Percentiles rank a stretch among this genome's conserved stretches.
Evolutionary conservation across 2,797 vertebrate species (phyloP).

Genomic region (Odontamblyopus rebecca): DNA sequence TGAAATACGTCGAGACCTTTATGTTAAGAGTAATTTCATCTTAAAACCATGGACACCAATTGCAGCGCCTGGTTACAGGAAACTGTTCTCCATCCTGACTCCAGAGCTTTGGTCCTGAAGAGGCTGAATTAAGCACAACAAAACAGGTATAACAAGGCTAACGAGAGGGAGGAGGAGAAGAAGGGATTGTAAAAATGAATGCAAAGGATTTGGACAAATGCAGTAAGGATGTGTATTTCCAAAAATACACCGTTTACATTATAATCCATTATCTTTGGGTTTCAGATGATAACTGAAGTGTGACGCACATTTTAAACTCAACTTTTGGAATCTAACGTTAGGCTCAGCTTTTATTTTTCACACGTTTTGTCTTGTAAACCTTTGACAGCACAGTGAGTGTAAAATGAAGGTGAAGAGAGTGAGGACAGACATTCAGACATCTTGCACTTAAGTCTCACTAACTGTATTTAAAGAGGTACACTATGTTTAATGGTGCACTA

Average conservation of each 20-base stretch:
- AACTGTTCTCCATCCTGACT: neutral
- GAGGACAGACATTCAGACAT: too few relatives aligned
- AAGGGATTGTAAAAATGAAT: neutral
- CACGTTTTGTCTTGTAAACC: too few relatives aligned
- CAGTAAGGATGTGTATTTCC: neutral
- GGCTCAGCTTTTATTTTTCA: too few relatives aligned
- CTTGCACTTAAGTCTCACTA: too few relatives aligned
- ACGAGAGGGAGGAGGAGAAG: neutral
- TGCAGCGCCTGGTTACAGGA: constrained; percentile 16
- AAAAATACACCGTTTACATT: neutral
- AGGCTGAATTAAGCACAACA: constrained; percentile 11
- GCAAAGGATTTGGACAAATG: neutral
- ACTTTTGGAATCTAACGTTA: too few relatives aligned
- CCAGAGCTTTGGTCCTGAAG: constrained; percentile 10
- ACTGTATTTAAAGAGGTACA: too few relatives aligned
- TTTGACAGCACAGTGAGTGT: too few relatives aligned
- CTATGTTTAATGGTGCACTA: too few relatives aligned
- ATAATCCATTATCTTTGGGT: neutral
- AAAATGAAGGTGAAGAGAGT: too few relatives aligned
- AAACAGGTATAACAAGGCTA: neutral
- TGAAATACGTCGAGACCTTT: too few relatives aligned
- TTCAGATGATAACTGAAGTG: too few relatives aligned
- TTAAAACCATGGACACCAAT: neutral
- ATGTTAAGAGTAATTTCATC: too few relatives aligned
- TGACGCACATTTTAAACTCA: neutral